Evolutionary conservation across 2,888 invertebrate species (phyloP).

Genomic region (Sminthurides aquaticus): DNA sequence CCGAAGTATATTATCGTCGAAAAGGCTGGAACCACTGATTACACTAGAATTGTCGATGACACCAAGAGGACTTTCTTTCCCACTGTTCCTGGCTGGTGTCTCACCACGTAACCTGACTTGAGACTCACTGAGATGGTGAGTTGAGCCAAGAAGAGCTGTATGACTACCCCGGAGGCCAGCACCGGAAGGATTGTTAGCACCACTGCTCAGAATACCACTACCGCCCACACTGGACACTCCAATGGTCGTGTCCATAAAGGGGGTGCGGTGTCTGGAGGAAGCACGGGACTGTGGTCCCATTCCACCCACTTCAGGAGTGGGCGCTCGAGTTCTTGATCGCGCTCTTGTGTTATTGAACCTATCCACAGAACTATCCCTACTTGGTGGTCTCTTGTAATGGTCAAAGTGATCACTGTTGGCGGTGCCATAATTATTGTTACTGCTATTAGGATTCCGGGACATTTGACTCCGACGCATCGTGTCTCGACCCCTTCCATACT

Average conservation of each 20-base stretch:
- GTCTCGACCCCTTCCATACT: constrained; percentile 36
- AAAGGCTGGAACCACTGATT: constrained; percentile 50
- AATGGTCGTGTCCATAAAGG: constrained; percentile 26
- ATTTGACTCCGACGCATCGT: constrained; percentile 34
- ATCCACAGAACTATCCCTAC: constrained; percentile 51
- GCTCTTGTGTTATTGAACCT: constrained; percentile 66
- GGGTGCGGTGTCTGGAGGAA: constrained; percentile 46
- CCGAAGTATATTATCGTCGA: constrained; percentile 73
- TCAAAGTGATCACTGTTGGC: constrained; percentile 85
- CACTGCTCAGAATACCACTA: constrained; percentile 13
- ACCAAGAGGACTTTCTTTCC: constrained; percentile 44
- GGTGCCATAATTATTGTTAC: constrained; percentile 10
- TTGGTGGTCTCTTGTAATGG: constrained; percentile 85
- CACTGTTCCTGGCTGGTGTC: constrained; percentile 49
- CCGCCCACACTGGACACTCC: not conserved
- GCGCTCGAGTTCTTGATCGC: constrained; percentile 52
- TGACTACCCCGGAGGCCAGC: constrained; percentile 25
- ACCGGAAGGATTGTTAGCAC: constrained; percentile 18
- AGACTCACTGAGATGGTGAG: constrained; percentile 32
- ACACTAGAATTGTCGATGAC: constrained; percentile 34
- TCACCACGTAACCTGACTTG: constrained; percentile 34
- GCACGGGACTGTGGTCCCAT: constrained; percentile 53
- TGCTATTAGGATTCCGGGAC: constrained; percentile 24
- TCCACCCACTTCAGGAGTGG: constrained; percentile 49
- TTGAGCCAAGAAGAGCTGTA: constrained; percentile 34